phyloP scores from a whole-genome alignment of 2,888 invertebrate species.

The Meghimatium bilineatum region DNA sequence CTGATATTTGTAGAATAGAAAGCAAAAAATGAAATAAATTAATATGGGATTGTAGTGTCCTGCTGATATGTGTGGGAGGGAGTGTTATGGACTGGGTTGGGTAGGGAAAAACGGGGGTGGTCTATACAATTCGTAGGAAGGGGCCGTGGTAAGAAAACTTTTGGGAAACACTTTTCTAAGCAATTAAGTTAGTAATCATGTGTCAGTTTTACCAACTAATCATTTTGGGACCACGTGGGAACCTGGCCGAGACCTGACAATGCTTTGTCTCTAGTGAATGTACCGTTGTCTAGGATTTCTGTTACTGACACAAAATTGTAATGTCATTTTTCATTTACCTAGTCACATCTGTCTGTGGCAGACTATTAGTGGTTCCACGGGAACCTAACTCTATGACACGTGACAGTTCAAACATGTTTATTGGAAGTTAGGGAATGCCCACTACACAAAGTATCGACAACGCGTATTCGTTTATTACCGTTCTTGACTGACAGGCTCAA shows the following conservation, averaged over 20 bases:
- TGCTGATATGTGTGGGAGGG: too few relatives aligned
- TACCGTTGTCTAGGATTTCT: background rate
- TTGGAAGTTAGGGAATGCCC: background rate
- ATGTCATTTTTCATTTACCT: conserved; percentile 16
- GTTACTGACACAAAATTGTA: background rate
- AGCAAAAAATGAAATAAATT: too few relatives aligned
- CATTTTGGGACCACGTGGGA: background rate
- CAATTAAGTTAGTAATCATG: background rate
- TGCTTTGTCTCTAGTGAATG: background rate
- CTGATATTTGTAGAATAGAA: too few relatives aligned
- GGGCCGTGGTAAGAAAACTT: too few relatives aligned
- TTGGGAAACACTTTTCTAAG: too few relatives aligned
- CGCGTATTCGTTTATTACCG: background rate
- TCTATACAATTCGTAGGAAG: too few relatives aligned
- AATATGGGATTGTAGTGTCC: too few relatives aligned
- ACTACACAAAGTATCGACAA: background rate
- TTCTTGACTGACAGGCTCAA: background rate
- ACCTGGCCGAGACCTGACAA: background rate
- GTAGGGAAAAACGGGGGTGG: too few relatives aligned
- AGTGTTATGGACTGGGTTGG: too few relatives aligned
- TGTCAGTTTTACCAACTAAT: background rate
- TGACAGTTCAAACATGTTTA: background rate
- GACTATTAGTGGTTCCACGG: background rate
- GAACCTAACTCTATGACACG: background rate
- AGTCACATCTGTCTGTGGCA: conserved; percentile 9